Conservation (phyloP, 2,888 invertebrate genomes). For the Noctua pronuba region DNA sequence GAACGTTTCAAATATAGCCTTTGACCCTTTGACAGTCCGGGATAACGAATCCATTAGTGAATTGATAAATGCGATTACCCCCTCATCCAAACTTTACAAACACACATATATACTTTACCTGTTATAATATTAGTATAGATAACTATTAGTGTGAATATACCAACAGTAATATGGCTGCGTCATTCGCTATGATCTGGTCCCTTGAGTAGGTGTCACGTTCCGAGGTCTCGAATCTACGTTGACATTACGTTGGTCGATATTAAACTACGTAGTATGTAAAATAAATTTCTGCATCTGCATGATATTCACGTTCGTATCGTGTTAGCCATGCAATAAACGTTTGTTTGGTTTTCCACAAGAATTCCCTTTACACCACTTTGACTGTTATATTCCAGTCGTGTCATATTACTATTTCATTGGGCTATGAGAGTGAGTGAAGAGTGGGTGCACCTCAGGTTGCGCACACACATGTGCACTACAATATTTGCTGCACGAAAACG, state of each 20-base stretch:
- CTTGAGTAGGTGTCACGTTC: slow-evolving; percentile 39
- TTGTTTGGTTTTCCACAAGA: neutral
- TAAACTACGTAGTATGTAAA: neutral
- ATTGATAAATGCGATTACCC: too few species aligned
- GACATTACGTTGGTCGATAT: neutral
- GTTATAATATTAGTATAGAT: neutral
- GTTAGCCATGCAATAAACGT: neutral
- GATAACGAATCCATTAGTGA: neutral
- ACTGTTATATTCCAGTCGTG: neutral
- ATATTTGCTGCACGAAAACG: neutral
- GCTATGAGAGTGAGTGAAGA: neutral
- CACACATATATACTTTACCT: neutral
- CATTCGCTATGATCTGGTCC: slow-evolving; percentile 36
- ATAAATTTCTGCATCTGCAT: neutral
- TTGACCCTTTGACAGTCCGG: neutral
- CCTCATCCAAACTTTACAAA: neutral
- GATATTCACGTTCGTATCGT: neutral
- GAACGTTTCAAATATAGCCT: neutral
- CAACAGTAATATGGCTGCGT: slow-evolving; percentile 35
- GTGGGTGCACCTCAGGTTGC: neutral
- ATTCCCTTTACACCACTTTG: neutral
- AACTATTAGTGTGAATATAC: neutral
- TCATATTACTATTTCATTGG: neutral
- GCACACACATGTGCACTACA: neutral
- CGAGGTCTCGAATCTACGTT: slow-evolving; percentile 31